Base-by-base conservation (phyloP, 2,113 vertebrate species). In the Callaeas wilsoni region DNA sequence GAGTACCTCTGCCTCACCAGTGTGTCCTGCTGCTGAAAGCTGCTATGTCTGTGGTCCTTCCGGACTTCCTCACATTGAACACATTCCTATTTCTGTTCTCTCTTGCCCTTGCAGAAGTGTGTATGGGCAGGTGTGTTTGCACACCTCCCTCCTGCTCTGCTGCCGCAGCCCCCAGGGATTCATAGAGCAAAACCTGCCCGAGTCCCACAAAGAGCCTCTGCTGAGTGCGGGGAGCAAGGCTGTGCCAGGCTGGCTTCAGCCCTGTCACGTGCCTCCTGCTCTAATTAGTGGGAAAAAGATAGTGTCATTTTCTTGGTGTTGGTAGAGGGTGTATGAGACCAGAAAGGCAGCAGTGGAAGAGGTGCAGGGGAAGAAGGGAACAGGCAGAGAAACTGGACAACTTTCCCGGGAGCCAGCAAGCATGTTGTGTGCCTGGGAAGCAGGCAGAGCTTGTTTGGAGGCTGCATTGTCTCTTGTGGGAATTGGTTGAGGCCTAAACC, bases 21-120 rank as follows among this genome's bases (percentile, higher is more conserved):
- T 19, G 76, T 78, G 80, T 92, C 95, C 94, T 96, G 32, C 86
- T 64, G 35, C 93, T 42, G 50, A 74, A 73, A 64, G 46, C 90
- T 88, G 81, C 78, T 91, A 11, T 3, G 75, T 93, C 93, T 97
- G 67, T 89, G 83, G 85, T 93, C 88, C 90, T 96, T 96, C 95
- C 35, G 35, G 82, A 88, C 94, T 90, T 94, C 76, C 64, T 95
- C 60, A 47, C 90, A 4, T 47, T 29, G 67, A 94, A 87, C 73
- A 67, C 94, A 96, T 96, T 96, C 91, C 82, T 93, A 85, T 94
- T 79, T 91, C 94, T 96, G 93, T 95, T 97, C 91, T 74, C 85
- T 90, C 95, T 91, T 96, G 91, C 87, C 91, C 64, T 22, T 63
- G 46, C 46, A 65, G 71, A 37, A 53, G 42, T 79, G 53, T 0